Conservation (phyloP, 2,113 vertebrate species). For the Hyaena hyaena region DNA sequence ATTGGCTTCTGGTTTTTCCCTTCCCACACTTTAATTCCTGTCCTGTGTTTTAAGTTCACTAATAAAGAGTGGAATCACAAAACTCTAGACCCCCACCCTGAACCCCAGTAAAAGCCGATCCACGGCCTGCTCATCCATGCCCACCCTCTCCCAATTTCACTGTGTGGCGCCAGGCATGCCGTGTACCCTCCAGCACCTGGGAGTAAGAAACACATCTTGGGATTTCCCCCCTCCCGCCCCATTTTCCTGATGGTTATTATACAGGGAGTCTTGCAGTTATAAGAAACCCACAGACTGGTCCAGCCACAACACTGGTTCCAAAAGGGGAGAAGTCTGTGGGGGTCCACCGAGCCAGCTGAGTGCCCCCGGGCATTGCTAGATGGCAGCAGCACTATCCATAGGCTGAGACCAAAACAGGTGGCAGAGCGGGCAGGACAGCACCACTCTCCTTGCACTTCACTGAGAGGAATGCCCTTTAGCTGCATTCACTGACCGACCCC, state of each 20-base stretch:
- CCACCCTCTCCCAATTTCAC: not conserved
- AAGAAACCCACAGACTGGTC: not conserved
- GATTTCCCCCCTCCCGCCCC: too few species aligned
- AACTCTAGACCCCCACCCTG: not conserved
- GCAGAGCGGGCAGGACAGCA: not conserved
- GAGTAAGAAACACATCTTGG: not conserved
- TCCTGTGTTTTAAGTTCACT: not conserved
- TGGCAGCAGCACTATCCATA: too few species aligned
- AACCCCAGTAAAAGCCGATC: not conserved
- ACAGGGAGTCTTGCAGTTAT: not conserved
- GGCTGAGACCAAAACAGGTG: not conserved
- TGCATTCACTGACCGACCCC: not conserved
- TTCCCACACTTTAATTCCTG: not conserved
- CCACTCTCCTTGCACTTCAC: not conserved
- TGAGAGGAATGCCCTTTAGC: not conserved
- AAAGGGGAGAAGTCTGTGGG: not conserved
- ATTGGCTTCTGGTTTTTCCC: not conserved
- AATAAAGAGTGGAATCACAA: not conserved
- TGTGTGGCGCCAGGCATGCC: not conserved
- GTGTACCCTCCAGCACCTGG: not conserved
- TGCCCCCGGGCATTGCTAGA: not conserved
- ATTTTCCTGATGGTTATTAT: not conserved
- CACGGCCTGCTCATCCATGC: not conserved
- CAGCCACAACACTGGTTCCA: too few species aligned
- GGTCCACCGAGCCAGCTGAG: not conserved